Conservation (phyloP, 2,888 invertebrate species). For the Criorhina ranunculi region DNA sequence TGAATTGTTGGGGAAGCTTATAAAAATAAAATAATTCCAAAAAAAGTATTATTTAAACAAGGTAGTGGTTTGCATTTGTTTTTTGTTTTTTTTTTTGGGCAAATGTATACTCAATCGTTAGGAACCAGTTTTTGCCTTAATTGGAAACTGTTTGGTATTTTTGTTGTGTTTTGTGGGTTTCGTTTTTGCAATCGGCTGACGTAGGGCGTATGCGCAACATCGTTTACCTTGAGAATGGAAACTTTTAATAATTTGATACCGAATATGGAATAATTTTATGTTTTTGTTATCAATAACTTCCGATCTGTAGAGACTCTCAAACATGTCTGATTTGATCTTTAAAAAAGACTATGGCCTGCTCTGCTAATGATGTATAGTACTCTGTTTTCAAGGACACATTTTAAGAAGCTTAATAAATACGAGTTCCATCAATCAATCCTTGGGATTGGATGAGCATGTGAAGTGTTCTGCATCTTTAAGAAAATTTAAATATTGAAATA, state of each 20-base stretch:
- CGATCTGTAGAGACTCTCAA: neutral
- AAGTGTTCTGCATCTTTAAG: too few species aligned
- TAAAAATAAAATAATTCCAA: conserved; percentile 12
- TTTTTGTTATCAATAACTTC: neutral
- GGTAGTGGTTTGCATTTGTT: conserved; percentile 20
- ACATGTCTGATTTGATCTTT: neutral
- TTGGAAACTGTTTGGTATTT: conserved; percentile 15
- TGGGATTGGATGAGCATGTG: too few species aligned
- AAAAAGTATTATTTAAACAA: neutral
- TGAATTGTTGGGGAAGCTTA: conserved; percentile 31
- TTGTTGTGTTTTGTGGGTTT: neutral
- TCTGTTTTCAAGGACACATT: too few species aligned
- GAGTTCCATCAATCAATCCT: too few species aligned
- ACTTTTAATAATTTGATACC: neutral
- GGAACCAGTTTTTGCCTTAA: conserved; percentile 42
- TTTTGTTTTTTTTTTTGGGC: conserved; percentile 4
- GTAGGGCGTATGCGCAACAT: conserved; percentile 63
- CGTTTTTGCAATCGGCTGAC: conserved; percentile 16
- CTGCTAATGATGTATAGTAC: too few species aligned
- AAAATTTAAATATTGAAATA: too few species aligned
- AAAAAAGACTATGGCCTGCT: too few species aligned
- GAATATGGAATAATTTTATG: neutral
- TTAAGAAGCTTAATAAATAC: too few species aligned
- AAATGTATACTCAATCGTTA: neutral
- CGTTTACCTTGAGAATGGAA: conserved; percentile 27